phyloP scores from a whole-genome alignment of 2,113 vertebrate genomes.

The Dinomys branickii region DNA sequence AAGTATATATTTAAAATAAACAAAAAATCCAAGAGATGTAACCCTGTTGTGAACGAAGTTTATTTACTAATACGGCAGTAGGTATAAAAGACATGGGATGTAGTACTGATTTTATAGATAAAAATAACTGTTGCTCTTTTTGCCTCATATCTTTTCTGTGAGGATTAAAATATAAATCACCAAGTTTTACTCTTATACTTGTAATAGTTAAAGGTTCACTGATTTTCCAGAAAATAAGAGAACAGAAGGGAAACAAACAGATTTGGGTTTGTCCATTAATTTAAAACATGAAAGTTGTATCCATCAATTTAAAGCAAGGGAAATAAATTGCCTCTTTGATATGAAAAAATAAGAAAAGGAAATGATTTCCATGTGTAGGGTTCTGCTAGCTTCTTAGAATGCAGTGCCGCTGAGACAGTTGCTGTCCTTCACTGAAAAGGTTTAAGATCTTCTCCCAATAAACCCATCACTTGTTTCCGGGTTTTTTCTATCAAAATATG shows the following conservation, averaged over 20 bases:
- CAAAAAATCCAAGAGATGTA: not conserved
- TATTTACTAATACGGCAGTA: not conserved
- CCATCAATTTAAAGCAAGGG: not conserved
- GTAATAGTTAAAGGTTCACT: not conserved
- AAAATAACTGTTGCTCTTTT: not conserved
- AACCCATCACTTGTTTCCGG: not conserved
- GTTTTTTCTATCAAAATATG: not conserved
- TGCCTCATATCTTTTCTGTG: not conserved
- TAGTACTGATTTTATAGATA: not conserved
- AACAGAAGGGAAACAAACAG: not conserved
- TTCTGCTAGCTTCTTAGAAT: not conserved
- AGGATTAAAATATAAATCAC: not conserved
- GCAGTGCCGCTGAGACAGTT: not conserved
- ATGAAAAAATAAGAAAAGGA: not conserved
- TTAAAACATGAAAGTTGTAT: not conserved
- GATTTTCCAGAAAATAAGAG: not conserved
- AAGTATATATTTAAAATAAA: not conserved
- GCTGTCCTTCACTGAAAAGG: not conserved
- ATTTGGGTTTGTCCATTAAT: not conserved
- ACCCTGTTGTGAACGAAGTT: not conserved
- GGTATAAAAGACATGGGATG: not conserved
- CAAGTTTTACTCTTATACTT: not conserved
- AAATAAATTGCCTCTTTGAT: not conserved
- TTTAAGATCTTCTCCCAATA: not conserved
- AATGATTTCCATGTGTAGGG: not conserved